A percentile compares a stretch with the other conserved stretches of the same genome.
Evolutionary conservation across 2,888 invertebrate genomes (phyloP).

Genomic region (Acronicta alni): DNA sequence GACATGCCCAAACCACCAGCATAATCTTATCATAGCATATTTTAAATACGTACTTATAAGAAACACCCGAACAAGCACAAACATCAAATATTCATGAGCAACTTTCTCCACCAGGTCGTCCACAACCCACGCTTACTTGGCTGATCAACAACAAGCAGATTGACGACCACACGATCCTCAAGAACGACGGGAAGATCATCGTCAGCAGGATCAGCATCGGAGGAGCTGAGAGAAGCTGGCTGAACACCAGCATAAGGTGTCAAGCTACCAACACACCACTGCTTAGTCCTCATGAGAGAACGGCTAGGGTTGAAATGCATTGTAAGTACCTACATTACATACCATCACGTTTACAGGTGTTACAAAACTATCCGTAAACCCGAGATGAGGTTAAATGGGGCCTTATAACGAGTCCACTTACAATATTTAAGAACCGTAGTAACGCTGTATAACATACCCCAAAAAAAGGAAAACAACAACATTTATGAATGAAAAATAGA

Average conservation of each 20-base stretch:
- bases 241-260: constrained; percentile 95
- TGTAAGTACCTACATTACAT: constrained; percentile 89
- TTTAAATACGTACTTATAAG: too few species aligned
- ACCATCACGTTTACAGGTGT: too few species aligned
- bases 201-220: constrained; percentile 93
- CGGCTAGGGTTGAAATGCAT: constrained; percentile 94
- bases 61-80: too few species aligned
- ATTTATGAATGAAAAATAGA: too few species aligned
- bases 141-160: constrained; percentile 92
- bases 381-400: too few species aligned
- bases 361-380: too few species aligned
- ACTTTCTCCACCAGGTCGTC: constrained; percentile 90
- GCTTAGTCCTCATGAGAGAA: constrained; percentile 93
- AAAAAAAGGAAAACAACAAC: too few species aligned
- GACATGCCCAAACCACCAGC: too few species aligned
- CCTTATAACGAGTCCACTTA: too few species aligned
- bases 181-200: constrained; percentile 91
- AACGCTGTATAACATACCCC: too few species aligned
- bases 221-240: constrained; percentile 92
- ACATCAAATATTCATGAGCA: background rate
- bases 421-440: too few species aligned
- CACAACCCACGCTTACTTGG: constrained; percentile 94
- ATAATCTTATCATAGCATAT: too few species aligned
- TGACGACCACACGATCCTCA: constrained; percentile 91
- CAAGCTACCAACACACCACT: constrained; percentile 95